Percentiles rank a stretch among this genome's conserved stretches.
Evolutionary conservation across 2,797 vertebrate species (phyloP).

Genomic region (Muraenolepis orangiensis): DNA sequence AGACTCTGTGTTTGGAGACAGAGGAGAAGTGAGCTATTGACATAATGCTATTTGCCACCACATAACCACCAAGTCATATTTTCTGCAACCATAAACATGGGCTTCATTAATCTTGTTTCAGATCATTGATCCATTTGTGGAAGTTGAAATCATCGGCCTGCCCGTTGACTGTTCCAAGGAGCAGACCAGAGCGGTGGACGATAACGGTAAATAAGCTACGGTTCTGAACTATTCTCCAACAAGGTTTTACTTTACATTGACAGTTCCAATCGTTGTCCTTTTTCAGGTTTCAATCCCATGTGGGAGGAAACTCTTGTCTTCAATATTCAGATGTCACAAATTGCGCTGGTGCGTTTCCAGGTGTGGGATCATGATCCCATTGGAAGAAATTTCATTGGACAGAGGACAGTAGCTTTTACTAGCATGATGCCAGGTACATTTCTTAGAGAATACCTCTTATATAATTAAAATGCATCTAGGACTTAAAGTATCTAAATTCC

Average conservation of each 20-base stretch:
- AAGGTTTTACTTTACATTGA: background rate
- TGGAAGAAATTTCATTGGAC: slow-evolving; percentile 92
- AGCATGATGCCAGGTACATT: slow-evolving; percentile 91
- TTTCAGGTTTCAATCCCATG: slow-evolving; percentile 92
- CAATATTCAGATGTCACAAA: slow-evolving; percentile 87
- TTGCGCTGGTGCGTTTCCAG: slow-evolving; percentile 88
- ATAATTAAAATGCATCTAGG: background rate
- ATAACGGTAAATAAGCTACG: slow-evolving; percentile 82
- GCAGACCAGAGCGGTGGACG: slow-evolving; percentile 93
- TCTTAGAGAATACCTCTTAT: too few relatives aligned
- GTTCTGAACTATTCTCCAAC: background rate
- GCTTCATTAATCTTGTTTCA: slow-evolving; percentile 47
- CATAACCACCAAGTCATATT: background rate
- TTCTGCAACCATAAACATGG: background rate
- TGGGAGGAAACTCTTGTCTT: slow-evolving; percentile 97
- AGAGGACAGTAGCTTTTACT: slow-evolving; percentile 89
- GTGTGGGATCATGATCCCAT: slow-evolving; percentile 97
- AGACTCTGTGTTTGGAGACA: slow-evolving; percentile 93
- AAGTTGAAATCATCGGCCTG: slow-evolving; percentile 94
- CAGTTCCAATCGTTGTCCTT: background rate
- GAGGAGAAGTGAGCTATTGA: slow-evolving; percentile 82
- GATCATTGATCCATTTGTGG: slow-evolving; percentile 98
- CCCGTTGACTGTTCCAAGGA: slow-evolving; percentile 88
- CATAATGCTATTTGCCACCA: background rate
- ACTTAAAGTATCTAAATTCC: slow-evolving; percentile 1